A percentile compares a stretch with the other conserved stretches of the same genome.
These are phyloP conservation scores for Pollachius pollachius DNA, from an alignment of 2,113 vertebrate species.

Conservation along the genomic window DNA sequence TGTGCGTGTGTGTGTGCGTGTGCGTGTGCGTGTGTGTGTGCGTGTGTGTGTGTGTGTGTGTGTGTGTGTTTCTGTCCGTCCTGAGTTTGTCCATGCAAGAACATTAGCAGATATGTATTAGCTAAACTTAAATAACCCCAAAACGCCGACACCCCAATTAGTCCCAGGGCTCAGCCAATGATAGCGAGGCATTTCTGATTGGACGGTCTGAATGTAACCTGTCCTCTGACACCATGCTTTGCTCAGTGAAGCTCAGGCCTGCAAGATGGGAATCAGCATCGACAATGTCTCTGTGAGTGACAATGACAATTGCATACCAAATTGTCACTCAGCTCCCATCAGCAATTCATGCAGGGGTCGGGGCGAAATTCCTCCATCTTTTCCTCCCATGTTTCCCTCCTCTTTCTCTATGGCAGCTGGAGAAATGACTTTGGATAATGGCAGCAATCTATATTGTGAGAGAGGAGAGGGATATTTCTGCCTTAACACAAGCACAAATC, in stretches of 20 bases:
- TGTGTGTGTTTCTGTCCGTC: background rate
- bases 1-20: background rate
- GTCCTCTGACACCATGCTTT: conserved; percentile 18
- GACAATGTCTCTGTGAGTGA: conserved; percentile 60
- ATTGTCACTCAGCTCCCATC: conserved; percentile 69
- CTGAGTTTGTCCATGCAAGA: background rate
- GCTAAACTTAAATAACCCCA: conserved; percentile 14
- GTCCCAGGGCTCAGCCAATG: conserved; percentile 2
- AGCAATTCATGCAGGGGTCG: conserved; percentile 61
- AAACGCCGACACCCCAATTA: conserved; percentile 13
- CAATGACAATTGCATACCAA: conserved; percentile 67
- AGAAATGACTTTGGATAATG: conserved; percentile 71
- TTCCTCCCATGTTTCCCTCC: conserved; percentile 49
- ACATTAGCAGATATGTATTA: conserved; percentile 9
- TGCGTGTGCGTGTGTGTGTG: background rate
- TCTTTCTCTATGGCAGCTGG: conserved; percentile 46
- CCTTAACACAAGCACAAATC: conserved; percentile 61
- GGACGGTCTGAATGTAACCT: conserved; percentile 17
- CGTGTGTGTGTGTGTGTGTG: background rate
- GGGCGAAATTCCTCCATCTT: conserved; percentile 66
- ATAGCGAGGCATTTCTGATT: conserved; percentile 22
- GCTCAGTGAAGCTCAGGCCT: conserved; percentile 24
- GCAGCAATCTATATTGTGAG: conserved; percentile 70
- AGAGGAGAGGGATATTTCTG: conserved; percentile 52
- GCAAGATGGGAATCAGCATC: conserved; percentile 37